Base-by-base conservation (phyloP, 2,797 vertebrate genomes). In the Falco novaeseelandiae region DNA sequence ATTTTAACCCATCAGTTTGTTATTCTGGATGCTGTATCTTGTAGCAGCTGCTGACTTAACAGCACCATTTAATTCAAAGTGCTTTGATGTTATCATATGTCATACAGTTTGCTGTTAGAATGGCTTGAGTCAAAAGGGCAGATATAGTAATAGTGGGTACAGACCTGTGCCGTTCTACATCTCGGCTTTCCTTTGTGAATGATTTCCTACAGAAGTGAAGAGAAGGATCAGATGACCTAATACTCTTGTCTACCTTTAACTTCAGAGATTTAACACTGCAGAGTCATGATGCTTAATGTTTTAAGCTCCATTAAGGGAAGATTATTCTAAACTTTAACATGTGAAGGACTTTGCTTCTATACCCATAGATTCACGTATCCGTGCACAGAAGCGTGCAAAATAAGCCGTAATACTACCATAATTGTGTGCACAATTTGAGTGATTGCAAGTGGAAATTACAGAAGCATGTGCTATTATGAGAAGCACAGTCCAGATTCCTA, bases 241-340 rank as follows among this genome's bases (percentile, higher is more conserved):
- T 18, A 83, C 44, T 52, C 63, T 90, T 91, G 70, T 71, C 88
- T 79, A 10, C 52, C 46, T 87, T 74, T 88, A 90, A 62, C 49
- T 73, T 85, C 40, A 57, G 20, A 78, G 73, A 89, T 92, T 82
- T 89, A 89, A 61, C 44, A 58, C 34, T 77, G 51, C 74, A 77
- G 40, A 88, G 77, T 88, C 58, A 30, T 54, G 46, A 65, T 65
- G 59, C 87, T 65, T 94, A 86, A 92, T 89, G 65, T 89, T 91
- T 96, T 70, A 80, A 89, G 77, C 59, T 79, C 82, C 81, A 81
- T 96, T 91, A 94, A 81, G 40, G 65, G 55, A 81, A 93, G 67
- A 87, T 89, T 89, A 77, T 89, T 77, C 59, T 83, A 77, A 95
- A 92, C n/a, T 71, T 88, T 74, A 69, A 54, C 34, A 91, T 95